phyloP scores from a whole-genome alignment of 2,113 vertebrate species.

The Aphyosemion australe region DNA sequence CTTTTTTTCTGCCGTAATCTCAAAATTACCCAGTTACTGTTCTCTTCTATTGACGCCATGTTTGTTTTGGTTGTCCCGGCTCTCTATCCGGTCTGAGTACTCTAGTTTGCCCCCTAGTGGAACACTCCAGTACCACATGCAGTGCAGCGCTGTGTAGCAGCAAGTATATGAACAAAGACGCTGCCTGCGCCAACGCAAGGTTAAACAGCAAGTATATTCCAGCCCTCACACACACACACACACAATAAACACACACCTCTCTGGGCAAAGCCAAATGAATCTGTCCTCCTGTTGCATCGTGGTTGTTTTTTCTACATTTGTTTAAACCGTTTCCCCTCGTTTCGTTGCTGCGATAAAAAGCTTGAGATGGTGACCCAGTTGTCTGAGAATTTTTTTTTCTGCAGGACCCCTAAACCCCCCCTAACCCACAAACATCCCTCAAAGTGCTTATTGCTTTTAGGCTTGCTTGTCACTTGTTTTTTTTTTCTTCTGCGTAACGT shows the following conservation, averaged over 20 bases:
- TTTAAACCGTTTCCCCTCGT: constrained; percentile 42
- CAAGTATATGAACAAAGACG: no score
- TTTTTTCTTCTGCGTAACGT: constrained; percentile 44
- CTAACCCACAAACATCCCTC: constrained; percentile 68
- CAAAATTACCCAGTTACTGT: no score
- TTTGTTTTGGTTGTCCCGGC: no score
- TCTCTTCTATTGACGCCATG: no score
- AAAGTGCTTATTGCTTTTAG: constrained; percentile 75
- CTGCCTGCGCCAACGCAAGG: no score
- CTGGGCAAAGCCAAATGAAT: constrained; percentile 46
- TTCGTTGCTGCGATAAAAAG: constrained; percentile 50
- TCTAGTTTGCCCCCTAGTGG: no score
- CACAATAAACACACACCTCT: constrained; percentile 39
- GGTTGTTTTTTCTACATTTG: constrained; percentile 37
- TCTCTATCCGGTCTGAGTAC: no score
- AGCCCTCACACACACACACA: constrained; percentile 27
- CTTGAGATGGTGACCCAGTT: constrained; percentile 69
- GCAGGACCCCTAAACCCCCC: constrained; percentile 38
- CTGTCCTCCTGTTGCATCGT: constrained; percentile 51
- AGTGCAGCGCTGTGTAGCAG: no score
- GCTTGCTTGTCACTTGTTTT: constrained; percentile 48
- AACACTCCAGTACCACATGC: no score
- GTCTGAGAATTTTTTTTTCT: constrained; percentile 53
- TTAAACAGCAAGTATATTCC: no score
- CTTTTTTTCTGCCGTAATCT: no score